These are phyloP conservation scores for Gymnogyps californianus DNA, from an alignment of 2,113 vertebrate species.

Conservation along the genomic window DNA sequence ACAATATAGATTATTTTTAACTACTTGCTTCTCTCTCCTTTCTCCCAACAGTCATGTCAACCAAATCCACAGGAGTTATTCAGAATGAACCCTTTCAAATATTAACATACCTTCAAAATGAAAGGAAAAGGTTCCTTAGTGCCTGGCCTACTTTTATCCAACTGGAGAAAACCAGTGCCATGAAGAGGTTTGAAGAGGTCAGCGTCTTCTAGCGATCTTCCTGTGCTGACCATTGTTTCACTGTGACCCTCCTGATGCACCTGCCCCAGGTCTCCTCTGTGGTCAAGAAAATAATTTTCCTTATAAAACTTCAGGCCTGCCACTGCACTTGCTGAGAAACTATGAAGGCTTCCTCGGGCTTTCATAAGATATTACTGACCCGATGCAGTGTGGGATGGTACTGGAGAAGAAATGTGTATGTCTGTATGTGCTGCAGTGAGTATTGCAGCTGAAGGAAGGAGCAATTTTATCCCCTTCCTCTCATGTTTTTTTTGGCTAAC, in stretches of 20 bases:
- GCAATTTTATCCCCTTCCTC: not conserved
- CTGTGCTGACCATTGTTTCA: not conserved
- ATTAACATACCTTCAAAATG: not conserved
- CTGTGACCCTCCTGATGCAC: not conserved
- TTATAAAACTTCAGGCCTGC: not conserved
- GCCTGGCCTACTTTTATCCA: not conserved
- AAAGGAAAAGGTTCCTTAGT: not conserved
- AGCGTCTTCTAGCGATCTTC: not conserved
- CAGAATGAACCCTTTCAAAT: not conserved
- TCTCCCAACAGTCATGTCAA: not conserved
- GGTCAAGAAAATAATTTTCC: not conserved
- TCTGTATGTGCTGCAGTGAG: not conserved
- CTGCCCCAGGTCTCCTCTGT: not conserved
- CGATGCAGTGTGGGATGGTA: not conserved
- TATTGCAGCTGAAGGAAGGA: constrained; percentile 13
- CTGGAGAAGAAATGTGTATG: not conserved
- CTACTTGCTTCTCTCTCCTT: not conserved
- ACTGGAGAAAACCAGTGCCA: not conserved
- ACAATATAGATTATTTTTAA: not conserved
- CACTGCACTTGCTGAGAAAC: not conserved
- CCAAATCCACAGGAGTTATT: not conserved
- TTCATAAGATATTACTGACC: not conserved
- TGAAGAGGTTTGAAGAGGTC: not conserved
- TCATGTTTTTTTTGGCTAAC: not conserved
- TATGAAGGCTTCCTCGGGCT: not conserved